phyloP scores from a whole-genome alignment of 2,888 invertebrate species.

The Apamea monoglypha region DNA sequence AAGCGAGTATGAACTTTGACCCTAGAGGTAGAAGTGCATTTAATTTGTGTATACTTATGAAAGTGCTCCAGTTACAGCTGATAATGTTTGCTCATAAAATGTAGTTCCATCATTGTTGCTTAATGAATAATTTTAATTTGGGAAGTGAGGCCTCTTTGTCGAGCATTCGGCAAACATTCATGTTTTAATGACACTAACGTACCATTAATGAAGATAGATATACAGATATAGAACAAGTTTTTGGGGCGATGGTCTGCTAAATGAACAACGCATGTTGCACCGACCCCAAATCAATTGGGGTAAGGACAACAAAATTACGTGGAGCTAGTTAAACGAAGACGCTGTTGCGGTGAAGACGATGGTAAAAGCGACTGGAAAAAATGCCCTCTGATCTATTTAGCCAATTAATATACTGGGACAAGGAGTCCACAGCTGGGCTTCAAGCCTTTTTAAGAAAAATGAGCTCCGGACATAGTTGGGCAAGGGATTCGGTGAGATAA shows the following conservation, averaged over 20 bases:
- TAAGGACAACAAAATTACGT: neutral
- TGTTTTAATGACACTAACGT: slow-evolving; percentile 15
- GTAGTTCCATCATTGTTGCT: neutral
- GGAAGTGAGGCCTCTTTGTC: slow-evolving; percentile 13
- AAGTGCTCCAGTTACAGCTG: slow-evolving; percentile 1
- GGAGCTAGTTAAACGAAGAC: neutral
- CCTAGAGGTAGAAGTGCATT: slow-evolving; percentile 1
- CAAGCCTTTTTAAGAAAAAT: neutral
- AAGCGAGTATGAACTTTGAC: slow-evolving; percentile 6
- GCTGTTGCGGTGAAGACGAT: neutral
- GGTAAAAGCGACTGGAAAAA: neutral
- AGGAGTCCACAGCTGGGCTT: neutral
- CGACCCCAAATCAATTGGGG: neutral
- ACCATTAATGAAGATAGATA: slow-evolving; percentile 21
- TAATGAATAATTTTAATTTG: slow-evolving; percentile 21
- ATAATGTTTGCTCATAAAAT: slow-evolving; percentile 21
- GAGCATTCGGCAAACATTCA: slow-evolving; percentile 4
- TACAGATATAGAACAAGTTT: neutral
- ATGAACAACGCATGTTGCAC: neutral
- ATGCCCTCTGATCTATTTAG: neutral
- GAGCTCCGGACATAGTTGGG: neutral
- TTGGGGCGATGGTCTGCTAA: neutral
- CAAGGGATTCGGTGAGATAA: neutral
- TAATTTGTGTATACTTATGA: slow-evolving; percentile 8
- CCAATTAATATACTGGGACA: neutral